Evolutionary conservation across 30 jellyfish, hydroid and myxozoan genomes (phyloP).

Genomic region (Hydra vulgaris): DNA sequence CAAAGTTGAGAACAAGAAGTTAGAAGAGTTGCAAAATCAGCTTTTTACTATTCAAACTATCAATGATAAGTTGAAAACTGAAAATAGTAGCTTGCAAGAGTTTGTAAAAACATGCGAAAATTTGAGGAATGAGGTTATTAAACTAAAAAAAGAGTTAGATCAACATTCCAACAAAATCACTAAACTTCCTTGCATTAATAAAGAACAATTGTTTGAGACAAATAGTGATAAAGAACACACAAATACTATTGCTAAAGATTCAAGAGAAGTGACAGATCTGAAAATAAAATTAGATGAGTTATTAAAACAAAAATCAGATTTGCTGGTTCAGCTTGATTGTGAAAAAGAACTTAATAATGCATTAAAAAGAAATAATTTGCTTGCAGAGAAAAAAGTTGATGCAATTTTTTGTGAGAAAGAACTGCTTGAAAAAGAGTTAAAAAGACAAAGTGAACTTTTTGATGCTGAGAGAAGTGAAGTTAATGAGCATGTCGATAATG

Average conservation of each 20-base stretch:
- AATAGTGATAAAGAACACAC: background rate
- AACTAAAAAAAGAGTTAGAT: background rate
- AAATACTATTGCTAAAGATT: background rate
- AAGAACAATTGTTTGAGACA: background rate
- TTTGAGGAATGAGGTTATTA: background rate
- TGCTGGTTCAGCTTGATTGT: background rate
- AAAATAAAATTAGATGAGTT: background rate
- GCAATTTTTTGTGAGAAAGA: background rate
- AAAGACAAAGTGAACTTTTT: background rate
- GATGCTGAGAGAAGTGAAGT: background rate
- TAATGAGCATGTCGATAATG: constrained; percentile 10
- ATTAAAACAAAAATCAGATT: background rate
- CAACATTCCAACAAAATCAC: background rate
- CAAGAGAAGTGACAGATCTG: background rate
- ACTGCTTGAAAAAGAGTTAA: background rate
- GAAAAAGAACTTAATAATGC: background rate
- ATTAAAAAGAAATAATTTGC: background rate
- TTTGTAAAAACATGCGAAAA: background rate
- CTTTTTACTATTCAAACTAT: background rate
- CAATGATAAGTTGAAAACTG: background rate
- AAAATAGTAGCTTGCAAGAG: background rate
- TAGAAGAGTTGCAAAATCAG: background rate
- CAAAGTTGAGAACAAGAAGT: background rate
- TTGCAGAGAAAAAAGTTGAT: background rate
- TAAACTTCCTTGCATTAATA: background rate